phyloP scores from a whole-genome alignment of 1,140 invertebrate genomes.

The Cecropterus lyciades region DNA sequence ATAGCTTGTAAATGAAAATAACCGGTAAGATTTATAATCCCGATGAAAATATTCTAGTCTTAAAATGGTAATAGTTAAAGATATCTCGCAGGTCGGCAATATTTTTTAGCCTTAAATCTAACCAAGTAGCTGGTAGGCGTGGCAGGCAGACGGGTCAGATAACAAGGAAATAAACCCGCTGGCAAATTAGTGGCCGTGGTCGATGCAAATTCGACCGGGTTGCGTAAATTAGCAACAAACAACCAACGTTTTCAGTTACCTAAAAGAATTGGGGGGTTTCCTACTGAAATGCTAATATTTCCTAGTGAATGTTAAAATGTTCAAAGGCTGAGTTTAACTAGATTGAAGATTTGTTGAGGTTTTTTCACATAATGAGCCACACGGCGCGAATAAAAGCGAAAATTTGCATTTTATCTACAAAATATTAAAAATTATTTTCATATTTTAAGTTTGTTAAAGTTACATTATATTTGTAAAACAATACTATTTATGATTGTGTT shows the following conservation, averaged over 20 bases:
- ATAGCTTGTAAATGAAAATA: no score
- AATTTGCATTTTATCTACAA: no score
- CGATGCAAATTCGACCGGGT: constrained; percentile 40
- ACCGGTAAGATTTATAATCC: no score
- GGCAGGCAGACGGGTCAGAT: constrained; percentile 47
- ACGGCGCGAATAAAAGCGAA: no score
- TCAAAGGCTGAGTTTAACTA: no score
- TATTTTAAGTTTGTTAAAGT: no score
- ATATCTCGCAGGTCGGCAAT: background rate
- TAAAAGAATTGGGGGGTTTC: background rate
- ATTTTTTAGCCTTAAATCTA: constrained; percentile 22
- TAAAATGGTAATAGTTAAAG: background rate
- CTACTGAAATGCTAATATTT: background rate
- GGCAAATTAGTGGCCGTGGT: constrained; percentile 44
- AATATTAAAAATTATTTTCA: no score
- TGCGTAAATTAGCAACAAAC: constrained; percentile 30
- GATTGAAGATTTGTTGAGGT: no score
- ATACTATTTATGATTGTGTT: no score
- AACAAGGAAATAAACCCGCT: constrained; percentile 47
- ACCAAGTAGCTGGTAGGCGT: constrained; percentile 26
- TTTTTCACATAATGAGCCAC: no score
- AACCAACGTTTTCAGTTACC: constrained; percentile 5
- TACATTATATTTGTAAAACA: no score
- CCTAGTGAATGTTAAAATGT: no score
- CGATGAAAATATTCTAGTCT: background rate